Evolutionary conservation across 2,113 vertebrate species (phyloP).

Genomic region (Trochalopteron elliotii): DNA sequence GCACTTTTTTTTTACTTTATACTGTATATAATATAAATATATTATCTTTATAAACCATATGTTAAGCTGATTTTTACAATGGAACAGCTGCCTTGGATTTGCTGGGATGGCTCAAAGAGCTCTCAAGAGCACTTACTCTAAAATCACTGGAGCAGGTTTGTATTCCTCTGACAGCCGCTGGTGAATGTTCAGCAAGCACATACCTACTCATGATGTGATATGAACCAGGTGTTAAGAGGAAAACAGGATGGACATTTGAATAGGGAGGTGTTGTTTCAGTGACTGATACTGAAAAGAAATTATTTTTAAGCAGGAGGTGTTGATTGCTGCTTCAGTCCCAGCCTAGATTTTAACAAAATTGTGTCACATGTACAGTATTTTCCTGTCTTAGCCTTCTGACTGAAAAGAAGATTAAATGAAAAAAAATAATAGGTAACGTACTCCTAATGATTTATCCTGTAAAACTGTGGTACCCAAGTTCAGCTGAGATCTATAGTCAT

Average conservation of each 20-base stretch:
- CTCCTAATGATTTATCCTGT: neutral
- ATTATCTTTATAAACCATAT: neutral
- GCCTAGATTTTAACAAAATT: neutral
- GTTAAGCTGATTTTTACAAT: slow-evolving; percentile 1
- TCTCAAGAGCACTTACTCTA: neutral
- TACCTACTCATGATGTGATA: neutral
- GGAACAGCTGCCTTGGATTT: neutral
- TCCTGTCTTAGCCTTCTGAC: neutral
- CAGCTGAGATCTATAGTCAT: neutral
- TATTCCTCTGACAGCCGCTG: neutral
- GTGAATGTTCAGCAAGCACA: neutral
- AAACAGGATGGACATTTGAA: neutral
- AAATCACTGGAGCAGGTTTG: neutral
- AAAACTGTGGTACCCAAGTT: neutral
- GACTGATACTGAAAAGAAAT: neutral
- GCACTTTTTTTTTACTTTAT: neutral
- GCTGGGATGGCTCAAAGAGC: neutral
- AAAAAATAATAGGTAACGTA: neutral
- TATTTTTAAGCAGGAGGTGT: neutral
- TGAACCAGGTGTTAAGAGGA: neutral
- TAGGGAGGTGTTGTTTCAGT: neutral
- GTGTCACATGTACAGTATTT: neutral
- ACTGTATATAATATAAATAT: neutral
- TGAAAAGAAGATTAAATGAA: neutral
- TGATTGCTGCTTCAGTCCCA: neutral